Evolutionary conservation across 2,797 vertebrate species (phyloP).

Genomic region (Sebastiscus albofasciatus): DNA sequence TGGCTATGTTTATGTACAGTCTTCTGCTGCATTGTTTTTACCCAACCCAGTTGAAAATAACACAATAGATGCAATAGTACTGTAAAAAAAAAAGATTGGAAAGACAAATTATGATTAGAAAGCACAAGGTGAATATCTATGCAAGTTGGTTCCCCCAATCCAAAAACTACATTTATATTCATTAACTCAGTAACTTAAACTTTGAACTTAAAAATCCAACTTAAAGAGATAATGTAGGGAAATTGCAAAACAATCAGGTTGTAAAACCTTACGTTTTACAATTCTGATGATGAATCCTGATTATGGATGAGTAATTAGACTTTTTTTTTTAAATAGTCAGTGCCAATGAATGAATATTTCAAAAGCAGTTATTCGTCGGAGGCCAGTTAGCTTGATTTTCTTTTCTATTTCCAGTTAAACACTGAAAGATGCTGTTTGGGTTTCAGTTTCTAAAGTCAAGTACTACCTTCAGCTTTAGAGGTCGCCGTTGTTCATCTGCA

Average conservation of each 20-base stretch:
- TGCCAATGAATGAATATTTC: not conserved
- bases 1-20: not conserved
- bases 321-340: not conserved
- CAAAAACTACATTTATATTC: not conserved
- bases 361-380: not conserved
- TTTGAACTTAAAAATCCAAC: too few relatives aligned
- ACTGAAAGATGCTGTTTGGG: not conserved
- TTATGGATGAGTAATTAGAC: not conserved
- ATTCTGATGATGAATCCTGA: not conserved
- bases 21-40: not conserved
- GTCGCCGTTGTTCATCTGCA: not conserved
- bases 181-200: not conserved
- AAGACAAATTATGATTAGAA: conserved; percentile 7
- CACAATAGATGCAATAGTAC: conserved; percentile 19
- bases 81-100: not conserved
- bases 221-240: too few relatives aligned
- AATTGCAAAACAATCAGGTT: too few relatives aligned
- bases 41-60: not conserved
- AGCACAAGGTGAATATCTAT: conserved; percentile 44
- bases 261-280: too few relatives aligned
- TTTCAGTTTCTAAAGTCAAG: not conserved
- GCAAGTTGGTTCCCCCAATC: conserved; percentile 30
- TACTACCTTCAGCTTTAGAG: not conserved
- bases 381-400: not conserved
- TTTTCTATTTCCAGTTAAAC: not conserved